Evolutionary conservation across 2,113 vertebrate species (phyloP).

Genomic region (Carassius carassius): DNA sequence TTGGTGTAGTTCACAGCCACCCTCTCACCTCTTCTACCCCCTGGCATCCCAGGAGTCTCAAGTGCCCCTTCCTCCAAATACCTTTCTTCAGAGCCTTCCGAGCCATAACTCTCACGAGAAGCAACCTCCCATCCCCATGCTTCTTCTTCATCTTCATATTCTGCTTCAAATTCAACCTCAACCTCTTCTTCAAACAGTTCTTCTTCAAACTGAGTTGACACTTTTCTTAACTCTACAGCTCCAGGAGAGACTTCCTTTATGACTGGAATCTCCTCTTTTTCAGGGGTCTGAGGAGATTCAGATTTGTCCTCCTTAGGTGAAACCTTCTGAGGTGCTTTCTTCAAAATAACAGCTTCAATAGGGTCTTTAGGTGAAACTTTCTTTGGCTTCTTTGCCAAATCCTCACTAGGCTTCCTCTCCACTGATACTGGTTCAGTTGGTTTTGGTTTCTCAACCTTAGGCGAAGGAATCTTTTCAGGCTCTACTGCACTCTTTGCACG

Average conservation of each 20-base stretch:
- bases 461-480: conserved; percentile 72
- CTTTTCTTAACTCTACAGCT: conserved; percentile 73
- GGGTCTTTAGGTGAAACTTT: conserved; percentile 59
- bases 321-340: conserved; percentile 68
- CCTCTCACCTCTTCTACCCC: conserved; percentile 86
- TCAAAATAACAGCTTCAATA: conserved; percentile 77
- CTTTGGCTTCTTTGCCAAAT: conserved; percentile 53
- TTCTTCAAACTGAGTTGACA: conserved; percentile 74
- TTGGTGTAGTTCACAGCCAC: conserved; percentile 65
- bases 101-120: conserved; percentile 69
- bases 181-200: conserved; percentile 73
- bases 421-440: conserved; percentile 59
- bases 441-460: conserved; percentile 71
- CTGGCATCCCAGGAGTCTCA: conserved; percentile 79
- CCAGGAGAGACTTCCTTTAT: conserved; percentile 75
- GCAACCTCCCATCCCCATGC: conserved; percentile 76
- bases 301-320: conserved; percentile 67
- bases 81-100: conserved; percentile 75
- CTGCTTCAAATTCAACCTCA: conserved; percentile 53
- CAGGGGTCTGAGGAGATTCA: conserved; percentile 50
- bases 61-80: conserved; percentile 72
- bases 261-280: conserved; percentile 61
- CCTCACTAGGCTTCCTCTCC: conserved; percentile 63
- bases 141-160: conserved; percentile 66
- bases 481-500: conserved; percentile 66